phyloP scores from a whole-genome alignment of 1,140 invertebrate genomes.

The Daktulosphaira vitifoliae region DNA sequence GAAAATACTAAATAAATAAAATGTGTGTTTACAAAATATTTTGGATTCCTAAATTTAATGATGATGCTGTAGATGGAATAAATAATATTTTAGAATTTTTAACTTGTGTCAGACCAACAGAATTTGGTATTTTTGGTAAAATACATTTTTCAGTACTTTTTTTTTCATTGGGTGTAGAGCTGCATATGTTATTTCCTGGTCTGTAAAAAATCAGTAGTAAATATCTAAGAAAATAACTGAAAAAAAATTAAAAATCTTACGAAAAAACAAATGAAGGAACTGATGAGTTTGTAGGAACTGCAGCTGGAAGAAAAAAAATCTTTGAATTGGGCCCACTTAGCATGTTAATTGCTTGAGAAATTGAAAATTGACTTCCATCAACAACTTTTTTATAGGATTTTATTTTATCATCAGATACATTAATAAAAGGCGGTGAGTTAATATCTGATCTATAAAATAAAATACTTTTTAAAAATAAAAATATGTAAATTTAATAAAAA shows the following conservation, averaged over 20 bases:
- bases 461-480: too few species aligned
- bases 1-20: neutral
- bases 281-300: neutral
- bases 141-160: neutral
- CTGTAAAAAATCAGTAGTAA: too few species aligned
- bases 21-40: neutral
- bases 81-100: neutral
- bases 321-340: neutral
- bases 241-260: too few species aligned
- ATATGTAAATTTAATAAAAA: too few species aligned
- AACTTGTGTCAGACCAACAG: neutral
- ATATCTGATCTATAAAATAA: too few species aligned
- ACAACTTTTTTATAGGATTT: too few species aligned
- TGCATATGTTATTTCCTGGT: too few species aligned
- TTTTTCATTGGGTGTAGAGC: neutral
- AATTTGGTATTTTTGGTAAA: conserved; percentile 4
- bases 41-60: neutral
- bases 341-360: neutral
- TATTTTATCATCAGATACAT: too few species aligned
- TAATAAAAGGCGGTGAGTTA: too few species aligned
- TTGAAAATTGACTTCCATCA: too few species aligned
- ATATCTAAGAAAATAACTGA: too few species aligned
- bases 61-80: neutral
- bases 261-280: neutral
- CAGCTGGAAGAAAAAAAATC: neutral